Percentiles rank a stretch among this genome's conserved stretches.
Evolutionary conservation across 2,888 invertebrate species (phyloP).

Genomic region (Apotomis turbidana): DNA sequence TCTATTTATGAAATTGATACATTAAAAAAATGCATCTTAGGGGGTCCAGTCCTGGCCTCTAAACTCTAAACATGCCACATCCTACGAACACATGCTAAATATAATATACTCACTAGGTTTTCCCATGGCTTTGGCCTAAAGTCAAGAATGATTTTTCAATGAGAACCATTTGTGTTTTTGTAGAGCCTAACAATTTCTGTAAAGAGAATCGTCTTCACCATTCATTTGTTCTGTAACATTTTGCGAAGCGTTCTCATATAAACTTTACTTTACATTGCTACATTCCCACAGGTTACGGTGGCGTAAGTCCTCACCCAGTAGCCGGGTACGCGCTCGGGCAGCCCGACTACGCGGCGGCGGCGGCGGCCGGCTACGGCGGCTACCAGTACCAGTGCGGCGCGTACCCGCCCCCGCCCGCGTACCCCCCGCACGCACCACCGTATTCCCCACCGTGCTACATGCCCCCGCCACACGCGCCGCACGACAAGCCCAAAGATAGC

Average conservation of each 20-base stretch:
- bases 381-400: constrained; percentile 82
- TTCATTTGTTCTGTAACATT: too few species aligned
- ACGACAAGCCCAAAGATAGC: constrained; percentile 90
- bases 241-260: too few species aligned
- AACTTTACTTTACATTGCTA: background rate
- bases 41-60: too few species aligned
- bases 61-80: too few species aligned
- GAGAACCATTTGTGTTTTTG: too few species aligned
- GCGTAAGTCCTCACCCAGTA: constrained; percentile 92
- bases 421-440: constrained; percentile 88
- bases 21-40: too few species aligned
- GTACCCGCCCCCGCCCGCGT: constrained; percentile 85
- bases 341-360: constrained; percentile 91
- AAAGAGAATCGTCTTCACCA: too few species aligned
- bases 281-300: constrained; percentile 87
- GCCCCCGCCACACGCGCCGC: constrained; percentile 93
- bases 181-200: background rate
- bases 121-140: too few species aligned
- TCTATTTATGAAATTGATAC: too few species aligned
- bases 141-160: too few species aligned
- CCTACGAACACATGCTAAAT: too few species aligned
- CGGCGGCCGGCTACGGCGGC: constrained; percentile 86
- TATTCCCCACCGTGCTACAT: constrained; percentile 94
- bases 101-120: too few species aligned
- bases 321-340: constrained; percentile 91